Percentiles rank a stretch among this genome's conserved stretches.
Evolutionary conservation across 2,797 vertebrate species (phyloP).

Genomic region (Danio kyathit): DNA sequence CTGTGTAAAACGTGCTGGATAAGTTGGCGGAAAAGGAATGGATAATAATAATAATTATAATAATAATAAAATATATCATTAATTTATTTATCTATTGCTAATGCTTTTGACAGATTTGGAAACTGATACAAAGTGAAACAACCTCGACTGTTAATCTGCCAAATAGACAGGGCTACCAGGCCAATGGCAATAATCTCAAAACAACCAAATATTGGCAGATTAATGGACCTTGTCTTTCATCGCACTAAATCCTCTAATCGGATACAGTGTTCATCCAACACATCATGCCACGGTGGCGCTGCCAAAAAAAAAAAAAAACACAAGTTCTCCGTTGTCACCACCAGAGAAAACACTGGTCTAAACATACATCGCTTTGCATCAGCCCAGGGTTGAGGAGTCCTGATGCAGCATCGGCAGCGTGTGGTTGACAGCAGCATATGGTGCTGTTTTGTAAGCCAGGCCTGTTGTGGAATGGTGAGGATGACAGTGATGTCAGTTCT

Average conservation of each 20-base stretch:
- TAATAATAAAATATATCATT: background rate
- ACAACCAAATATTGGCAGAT: constrained; percentile 8
- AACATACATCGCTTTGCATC: constrained; percentile 65
- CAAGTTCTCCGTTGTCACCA: constrained; percentile 18
- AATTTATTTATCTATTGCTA: background rate
- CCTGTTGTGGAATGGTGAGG: constrained; percentile 43
- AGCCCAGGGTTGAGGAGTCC: constrained; percentile 37
- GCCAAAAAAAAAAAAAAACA: constrained; percentile 18
- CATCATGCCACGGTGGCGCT: background rate
- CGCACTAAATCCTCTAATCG: constrained; percentile 59
- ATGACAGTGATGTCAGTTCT: constrained; percentile 70
- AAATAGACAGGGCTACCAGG: background rate
- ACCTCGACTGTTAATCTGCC: background rate
- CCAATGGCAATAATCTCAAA: constrained; percentile 9
- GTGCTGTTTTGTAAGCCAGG: constrained; percentile 43
- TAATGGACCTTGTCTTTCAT: constrained; percentile 22
- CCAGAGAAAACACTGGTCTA: constrained; percentile 56
- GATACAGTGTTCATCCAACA: constrained; percentile 66
- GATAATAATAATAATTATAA: too few relatives aligned
- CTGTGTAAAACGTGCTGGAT: too few relatives aligned
- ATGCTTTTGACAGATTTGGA: background rate
- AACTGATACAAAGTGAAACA: background rate
- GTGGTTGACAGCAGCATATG: constrained; percentile 58
- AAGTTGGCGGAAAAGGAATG: too few relatives aligned
- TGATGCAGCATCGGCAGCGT: constrained; percentile 39